Base-by-base conservation (phyloP, 2,888 invertebrate genomes). In the Polydrusus cervinus region DNA sequence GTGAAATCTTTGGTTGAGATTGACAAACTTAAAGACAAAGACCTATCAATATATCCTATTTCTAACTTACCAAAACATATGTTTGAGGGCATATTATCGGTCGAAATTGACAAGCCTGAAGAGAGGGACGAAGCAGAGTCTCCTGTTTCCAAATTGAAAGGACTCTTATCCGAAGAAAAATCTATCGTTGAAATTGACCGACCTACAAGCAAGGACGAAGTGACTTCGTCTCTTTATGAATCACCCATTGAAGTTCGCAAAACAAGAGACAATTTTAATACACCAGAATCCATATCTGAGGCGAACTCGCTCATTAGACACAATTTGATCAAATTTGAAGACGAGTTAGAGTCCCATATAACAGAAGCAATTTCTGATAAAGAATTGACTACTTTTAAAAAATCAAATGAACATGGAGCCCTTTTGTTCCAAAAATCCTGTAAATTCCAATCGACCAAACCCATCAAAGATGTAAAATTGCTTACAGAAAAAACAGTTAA, bases 231-330 rank as follows among this genome's bases (percentile, higher is more conserved):
- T 25, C 3, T 25, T 5, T 25, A n/a, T n/a, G n/a, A n/a, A n/a
- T 65, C 47, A 34, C 38, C 16, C 14, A n/a, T 60, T n/a, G 34
- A 40, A 25, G 30, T 0, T 2, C 0, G 7, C 14, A 43, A 62
- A 34, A 8, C 20, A 7, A 11, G 40, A 8, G 20, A 40, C 49
- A 55, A 51, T 11, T 30, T 47, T 57, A 65, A 74, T 65, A 45
- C 65, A 18, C 47, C 71, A 0, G 49, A 61, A 14, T 7, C 30
- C 10, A 9, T 13, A n/a, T 53, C 18, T 6, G 55, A 53, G 3
- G 1, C 0, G 0, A 67, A 53, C 38, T 38, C 51, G 1, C 30
- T 40, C n/a, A 6, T 53, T 34, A 9, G 0, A 13, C 16, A 64
- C 25, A 30, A 55, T 18, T 1, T 13, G 1, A 14, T 8, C n/a